Evolutionary conservation across 2,113 vertebrate species (phyloP).

Genomic region (Rhabdornis inornatus): DNA sequence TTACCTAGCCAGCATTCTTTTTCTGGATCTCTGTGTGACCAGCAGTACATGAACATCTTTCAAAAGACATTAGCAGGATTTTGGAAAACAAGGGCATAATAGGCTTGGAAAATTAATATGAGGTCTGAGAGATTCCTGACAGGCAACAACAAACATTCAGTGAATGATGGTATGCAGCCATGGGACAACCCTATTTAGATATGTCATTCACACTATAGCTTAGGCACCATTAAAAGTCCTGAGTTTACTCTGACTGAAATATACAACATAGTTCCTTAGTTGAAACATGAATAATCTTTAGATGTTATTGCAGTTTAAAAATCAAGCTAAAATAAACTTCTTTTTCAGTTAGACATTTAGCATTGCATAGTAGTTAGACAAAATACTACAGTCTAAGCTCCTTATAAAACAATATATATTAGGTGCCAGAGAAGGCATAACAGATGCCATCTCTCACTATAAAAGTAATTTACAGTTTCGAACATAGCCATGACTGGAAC

Average conservation of each 20-base stretch:
- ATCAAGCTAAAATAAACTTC: conserved; percentile 53
- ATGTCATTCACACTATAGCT: conserved; percentile 70
- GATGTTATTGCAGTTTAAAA: conserved; percentile 49
- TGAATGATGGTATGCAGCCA: conserved; percentile 53
- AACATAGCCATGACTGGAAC: background rate
- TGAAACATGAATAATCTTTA: conserved; percentile 56
- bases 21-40: background rate
- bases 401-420: conserved; percentile 55
- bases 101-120: background rate
- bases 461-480: conserved; percentile 53
- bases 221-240: conserved; percentile 47
- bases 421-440: conserved; percentile 52
- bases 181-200: conserved; percentile 66
- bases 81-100: background rate
- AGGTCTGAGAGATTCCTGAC: conserved; percentile 15
- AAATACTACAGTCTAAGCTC: conserved; percentile 35
- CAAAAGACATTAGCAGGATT: background rate
- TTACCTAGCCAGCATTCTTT: background rate
- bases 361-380: conserved; percentile 45
- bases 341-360: conserved; percentile 53
- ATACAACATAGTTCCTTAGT: conserved; percentile 67
- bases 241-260: conserved; percentile 64
- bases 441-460: conserved; percentile 55
- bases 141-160: conserved; percentile 29
- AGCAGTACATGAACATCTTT: background rate